These are phyloP conservation scores for Calosoma granatense DNA, from an alignment of 1,140 invertebrate species.

Conservation along the genomic window DNA sequence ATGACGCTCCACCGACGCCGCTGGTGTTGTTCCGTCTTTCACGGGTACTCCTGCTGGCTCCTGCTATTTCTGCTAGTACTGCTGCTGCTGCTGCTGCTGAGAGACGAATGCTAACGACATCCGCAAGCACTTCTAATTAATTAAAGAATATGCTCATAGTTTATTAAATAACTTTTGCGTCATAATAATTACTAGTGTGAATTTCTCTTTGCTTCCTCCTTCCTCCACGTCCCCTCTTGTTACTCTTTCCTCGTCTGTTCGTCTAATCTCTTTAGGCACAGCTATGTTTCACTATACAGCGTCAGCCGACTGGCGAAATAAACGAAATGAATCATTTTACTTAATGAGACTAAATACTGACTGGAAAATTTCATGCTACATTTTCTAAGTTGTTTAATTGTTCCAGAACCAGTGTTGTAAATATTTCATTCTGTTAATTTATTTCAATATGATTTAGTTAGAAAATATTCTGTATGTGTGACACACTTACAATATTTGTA, in stretches of 20 bases:
- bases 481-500: no score
- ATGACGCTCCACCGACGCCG: background rate
- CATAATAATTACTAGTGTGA: slow-evolving; percentile 1
- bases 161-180: slow-evolving; percentile 6
- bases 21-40: background rate
- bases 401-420: no score
- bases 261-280: background rate
- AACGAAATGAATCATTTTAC: background rate
- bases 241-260: no score
- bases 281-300: background rate
- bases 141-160: slow-evolving; percentile 8
- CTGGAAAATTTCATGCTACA: background rate
- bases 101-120: slow-evolving; percentile 8
- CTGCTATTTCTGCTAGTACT: background rate
- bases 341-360: background rate
- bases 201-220: no score
- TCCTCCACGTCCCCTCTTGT: no score
- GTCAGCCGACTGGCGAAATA: background rate
- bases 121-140: slow-evolving; percentile 6
- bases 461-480: no score
- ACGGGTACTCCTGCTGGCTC: no score
- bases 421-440: no score
- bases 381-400: no score
- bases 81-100: background rate
- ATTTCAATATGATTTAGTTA: no score